Evolutionary conservation across 2,888 invertebrate species (phyloP).

Genomic region (Eulithis prunata): DNA sequence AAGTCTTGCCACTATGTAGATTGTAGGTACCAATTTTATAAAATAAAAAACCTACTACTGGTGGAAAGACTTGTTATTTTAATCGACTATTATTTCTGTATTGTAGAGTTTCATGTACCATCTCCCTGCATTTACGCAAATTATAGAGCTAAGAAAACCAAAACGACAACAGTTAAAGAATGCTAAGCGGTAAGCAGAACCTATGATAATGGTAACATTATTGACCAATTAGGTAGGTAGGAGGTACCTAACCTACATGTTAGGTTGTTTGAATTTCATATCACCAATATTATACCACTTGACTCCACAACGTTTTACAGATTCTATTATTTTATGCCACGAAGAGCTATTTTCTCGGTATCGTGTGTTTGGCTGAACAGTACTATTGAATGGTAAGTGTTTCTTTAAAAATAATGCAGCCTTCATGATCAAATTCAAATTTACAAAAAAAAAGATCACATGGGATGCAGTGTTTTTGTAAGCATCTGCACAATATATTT

Average conservation of each 20-base stretch:
- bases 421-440: too few species aligned
- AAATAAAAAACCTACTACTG: background rate
- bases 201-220: slow-evolving; percentile 11
- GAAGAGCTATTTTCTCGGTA: too few species aligned
- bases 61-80: slow-evolving; percentile 4
- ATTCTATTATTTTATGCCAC: background rate
- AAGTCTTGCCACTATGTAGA: background rate
- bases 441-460: too few species aligned
- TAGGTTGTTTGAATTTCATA: background rate
- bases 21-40: background rate
- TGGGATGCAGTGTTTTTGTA: too few species aligned
- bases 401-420: too few species aligned
- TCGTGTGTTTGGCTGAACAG: too few species aligned
- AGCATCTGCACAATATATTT: too few species aligned
- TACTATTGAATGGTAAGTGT: too few species aligned
- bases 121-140: slow-evolving; percentile 3
- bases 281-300: slow-evolving; percentile 13
- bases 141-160: slow-evolving; percentile 13
- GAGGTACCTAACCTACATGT: background rate
- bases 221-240: slow-evolving; percentile 1
- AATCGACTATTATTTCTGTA: slow-evolving; percentile 3
- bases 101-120: background rate
- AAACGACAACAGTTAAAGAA: slow-evolving; percentile 12
- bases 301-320: slow-evolving; percentile 2
- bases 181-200: slow-evolving; percentile 8